Evolutionary conservation across 2,888 invertebrate species (phyloP), one percentile per base, ranked within the genome.

Genomic region (Hipparchia semele): DNA sequence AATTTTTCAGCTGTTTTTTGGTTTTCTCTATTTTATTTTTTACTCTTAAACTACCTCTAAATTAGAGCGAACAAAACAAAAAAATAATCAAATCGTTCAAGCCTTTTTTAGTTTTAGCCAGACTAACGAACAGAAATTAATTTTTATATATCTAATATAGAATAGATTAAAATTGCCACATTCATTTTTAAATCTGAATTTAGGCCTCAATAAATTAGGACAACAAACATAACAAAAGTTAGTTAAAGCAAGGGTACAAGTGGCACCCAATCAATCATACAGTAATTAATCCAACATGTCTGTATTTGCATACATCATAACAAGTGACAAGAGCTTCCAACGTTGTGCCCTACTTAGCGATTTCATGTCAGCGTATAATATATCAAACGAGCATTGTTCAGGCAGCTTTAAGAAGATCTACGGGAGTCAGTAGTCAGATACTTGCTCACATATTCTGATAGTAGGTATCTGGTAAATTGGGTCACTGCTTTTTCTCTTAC

Each of bases 181-280:
- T 39, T 39, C 39, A 39, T 39, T 39, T 39, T 39, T 39, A 39
- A 39, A 39, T 39, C 39, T 39, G 39, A 39, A 39, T 39, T 51
- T 51, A 8, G 51, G 51, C 51, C 8, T 51, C 51, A 51, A 51
- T 39, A 39, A 39, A 39, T 39, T 5, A 39, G 39, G 23, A 23
- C 39, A 39, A 39, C 5, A 39, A 39, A 39, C 39, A 39, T 39
- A 39, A 39, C 39, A 39, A 39, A 23, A 39, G 39, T 39, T 39
- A 39, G 39, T 39, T 39, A 39, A 39, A 39, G 39, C 39, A 5
- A 39, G 39, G 39, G 39, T 39, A 49, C 13, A 46, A 62, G 62
- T 62, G 85, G 84, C 83, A 80, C 77, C 80, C 84, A 87, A 89
- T 89, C 89, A 89, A 88, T 89, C 88, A 89, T 85, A 85, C 79